Evolutionary conservation across 2,888 invertebrate genomes (phyloP), one percentile per base, ranked within the genome.

Genomic region (Thera britannica): DNA sequence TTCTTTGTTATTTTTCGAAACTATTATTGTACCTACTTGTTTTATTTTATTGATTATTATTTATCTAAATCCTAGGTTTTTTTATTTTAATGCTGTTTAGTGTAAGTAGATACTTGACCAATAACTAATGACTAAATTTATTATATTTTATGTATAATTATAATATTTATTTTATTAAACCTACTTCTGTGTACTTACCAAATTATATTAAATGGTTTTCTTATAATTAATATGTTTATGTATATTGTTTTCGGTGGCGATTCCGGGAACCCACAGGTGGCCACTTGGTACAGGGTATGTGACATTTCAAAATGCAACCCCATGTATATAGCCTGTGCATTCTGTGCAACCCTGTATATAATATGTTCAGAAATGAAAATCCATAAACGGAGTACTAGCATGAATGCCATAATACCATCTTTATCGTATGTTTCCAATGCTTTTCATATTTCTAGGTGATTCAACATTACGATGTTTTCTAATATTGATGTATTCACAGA

Each of bases 201-300:
- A 12, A 38, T 65, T 38, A 36, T 35, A 51, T 6, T 57, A 34
- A 72, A 55, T 73, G 75, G 71, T 72, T 65, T 65, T 75, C 72
- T 70, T 83, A 83, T 84, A 78, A 87, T 88, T 87, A 85, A 85
- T 79, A 82, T 84, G 86, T 85, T 77, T 87, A 85, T 87, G 87
- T 90, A 89, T 90, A 89, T 92, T 92, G 92, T 93, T 93, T 93
- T 92, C 93, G 92, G 93, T 93, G 92, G 90, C 86, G 92, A 83
- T 83, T 84, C 85, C 82, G 86, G 85, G 79, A 81, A 85, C 89
- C 84, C 89, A 86, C 95, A 97, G 97, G 97, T 97, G 96, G 97
- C 97, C 94, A 96, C 96, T 95, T 97, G 97, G 97, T 97, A 96
- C 96, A 96, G 97, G 97, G 97, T 97, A 97, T 95, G 97, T 86